Conservation (phyloP, 2,888 invertebrate genomes). For the Saturnia pavonia region DNA sequence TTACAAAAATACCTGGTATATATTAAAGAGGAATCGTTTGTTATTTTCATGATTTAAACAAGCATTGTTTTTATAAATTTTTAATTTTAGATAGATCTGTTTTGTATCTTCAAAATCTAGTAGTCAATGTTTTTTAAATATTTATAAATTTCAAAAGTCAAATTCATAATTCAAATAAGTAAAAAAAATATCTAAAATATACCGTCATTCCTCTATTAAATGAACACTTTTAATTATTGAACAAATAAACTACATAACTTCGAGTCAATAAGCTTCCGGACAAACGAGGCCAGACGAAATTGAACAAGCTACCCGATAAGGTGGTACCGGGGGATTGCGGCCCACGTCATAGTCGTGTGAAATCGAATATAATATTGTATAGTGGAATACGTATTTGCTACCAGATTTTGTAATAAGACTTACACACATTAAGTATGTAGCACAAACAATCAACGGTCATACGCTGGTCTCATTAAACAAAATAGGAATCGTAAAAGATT, state of each 20-base stretch:
- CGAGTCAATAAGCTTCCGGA: neutral
- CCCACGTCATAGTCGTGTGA: neutral
- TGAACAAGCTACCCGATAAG: conserved; percentile 6
- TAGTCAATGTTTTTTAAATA: neutral
- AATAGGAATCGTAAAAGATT: too few relatives aligned
- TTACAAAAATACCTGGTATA: too few relatives aligned
- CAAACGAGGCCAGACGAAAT: conserved; percentile 16
- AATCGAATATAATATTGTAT: neutral
- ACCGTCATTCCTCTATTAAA: neutral
- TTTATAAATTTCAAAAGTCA: too few relatives aligned
- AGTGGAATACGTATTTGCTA: neutral
- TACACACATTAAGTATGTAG: too few relatives aligned
- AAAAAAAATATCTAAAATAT: too few relatives aligned
- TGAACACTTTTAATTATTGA: neutral
- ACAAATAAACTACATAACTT: neutral
- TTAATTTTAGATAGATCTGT: too few relatives aligned
- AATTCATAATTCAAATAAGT: too few relatives aligned
- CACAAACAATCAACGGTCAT: too few relatives aligned
- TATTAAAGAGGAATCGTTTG: too few relatives aligned
- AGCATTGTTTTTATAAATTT: too few relatives aligned
- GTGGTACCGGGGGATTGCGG: neutral
- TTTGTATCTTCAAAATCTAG: too few relatives aligned
- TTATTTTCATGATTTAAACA: neutral
- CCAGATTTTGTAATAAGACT: neutral
- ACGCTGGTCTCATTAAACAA: too few relatives aligned